A percentile compares a stretch with the other conserved stretches of the same genome.
phyloP scores from a whole-genome alignment of 2,113 vertebrate species.

The Budorcas taxicolor region DNA sequence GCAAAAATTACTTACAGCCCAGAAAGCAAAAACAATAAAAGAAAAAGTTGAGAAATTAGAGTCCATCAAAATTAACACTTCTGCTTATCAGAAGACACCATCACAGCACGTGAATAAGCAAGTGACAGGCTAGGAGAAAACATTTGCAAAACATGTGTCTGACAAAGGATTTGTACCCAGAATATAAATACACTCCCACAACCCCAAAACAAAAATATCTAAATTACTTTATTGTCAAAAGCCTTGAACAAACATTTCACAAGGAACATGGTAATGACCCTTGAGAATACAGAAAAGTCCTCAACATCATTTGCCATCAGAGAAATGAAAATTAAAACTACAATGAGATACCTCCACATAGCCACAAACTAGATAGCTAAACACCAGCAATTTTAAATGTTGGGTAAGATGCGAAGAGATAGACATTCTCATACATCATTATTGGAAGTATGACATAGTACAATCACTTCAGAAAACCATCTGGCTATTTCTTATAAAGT shows the following conservation, averaged over 20 bases:
- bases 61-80: not conserved
- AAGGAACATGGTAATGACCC: not conserved
- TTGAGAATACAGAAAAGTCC: not conserved
- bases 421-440: not conserved
- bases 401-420: not conserved
- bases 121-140: not conserved
- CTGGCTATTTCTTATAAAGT: not conserved
- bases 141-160: not conserved
- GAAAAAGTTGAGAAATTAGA: not conserved
- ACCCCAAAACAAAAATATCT: not conserved
- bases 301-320: not conserved
- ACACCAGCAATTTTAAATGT: not conserved
- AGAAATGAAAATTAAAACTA: not conserved
- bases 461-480: not conserved
- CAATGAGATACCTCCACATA: not conserved
- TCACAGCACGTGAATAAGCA: not conserved
- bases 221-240: not conserved
- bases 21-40: not conserved
- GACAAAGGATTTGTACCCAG: not conserved
- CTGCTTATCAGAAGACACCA: not conserved
- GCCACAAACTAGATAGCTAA: not conserved
- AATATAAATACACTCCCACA: not conserved
- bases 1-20: not conserved
- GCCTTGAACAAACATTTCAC: not conserved
- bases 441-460: not conserved